A percentile compares a stretch with the other conserved stretches of the same genome.
Evolutionary conservation across 2,113 vertebrate genomes (phyloP).

Genomic region (Vidua macroura): DNA sequence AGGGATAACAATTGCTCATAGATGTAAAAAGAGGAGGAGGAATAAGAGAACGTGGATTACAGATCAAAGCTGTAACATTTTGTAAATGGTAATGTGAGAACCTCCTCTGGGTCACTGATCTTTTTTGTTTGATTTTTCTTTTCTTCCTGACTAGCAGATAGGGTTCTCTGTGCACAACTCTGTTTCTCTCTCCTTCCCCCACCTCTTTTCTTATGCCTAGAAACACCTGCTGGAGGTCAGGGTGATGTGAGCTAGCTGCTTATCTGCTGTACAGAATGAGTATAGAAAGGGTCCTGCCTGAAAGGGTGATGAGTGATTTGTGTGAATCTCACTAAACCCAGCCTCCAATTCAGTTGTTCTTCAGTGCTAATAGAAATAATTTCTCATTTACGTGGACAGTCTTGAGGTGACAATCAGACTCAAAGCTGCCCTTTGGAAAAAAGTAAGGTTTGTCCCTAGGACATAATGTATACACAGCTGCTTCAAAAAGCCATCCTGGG

Average conservation of each 20-base stretch:
- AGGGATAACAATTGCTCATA: not conserved
- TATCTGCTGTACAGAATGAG: not conserved
- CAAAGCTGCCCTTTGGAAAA: not conserved
- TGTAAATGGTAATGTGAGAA: not conserved
- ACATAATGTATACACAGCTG: not conserved
- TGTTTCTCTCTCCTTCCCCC: not conserved
- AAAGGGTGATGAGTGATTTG: not conserved
- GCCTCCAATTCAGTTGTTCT: not conserved
- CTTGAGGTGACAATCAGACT: not conserved
- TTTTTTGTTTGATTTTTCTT: not conserved
- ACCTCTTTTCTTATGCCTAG: not conserved
- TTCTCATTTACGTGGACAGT: not conserved
- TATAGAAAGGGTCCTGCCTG: not conserved
- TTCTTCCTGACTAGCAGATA: not conserved
- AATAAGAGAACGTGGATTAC: not conserved
- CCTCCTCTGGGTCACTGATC: not conserved
- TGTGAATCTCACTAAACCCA: not conserved
- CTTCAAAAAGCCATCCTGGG: not conserved
- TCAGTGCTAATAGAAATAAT: not conserved
- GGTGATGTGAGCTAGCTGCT: not conserved
- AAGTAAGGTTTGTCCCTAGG: not conserved
- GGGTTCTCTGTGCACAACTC: not conserved
- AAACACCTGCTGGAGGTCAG: not conserved
- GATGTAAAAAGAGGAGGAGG: not conserved
- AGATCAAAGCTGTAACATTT: conserved; percentile 17